phyloP scores from a whole-genome alignment of 2,113 vertebrate genomes.

The Microcebus ravelobensis region DNA sequence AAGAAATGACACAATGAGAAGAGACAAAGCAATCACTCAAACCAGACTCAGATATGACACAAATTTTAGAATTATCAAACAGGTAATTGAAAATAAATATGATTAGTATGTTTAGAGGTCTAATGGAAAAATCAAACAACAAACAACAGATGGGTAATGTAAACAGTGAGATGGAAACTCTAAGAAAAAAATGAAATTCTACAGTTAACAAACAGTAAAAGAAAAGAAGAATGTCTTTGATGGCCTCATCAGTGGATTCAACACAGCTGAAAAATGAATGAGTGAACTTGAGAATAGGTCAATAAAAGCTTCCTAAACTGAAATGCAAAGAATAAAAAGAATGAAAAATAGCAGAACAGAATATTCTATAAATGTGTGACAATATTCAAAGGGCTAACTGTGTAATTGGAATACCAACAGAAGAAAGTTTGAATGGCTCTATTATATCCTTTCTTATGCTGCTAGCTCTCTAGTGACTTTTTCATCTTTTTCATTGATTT shows the following conservation, averaged over 20 bases:
- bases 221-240: neutral
- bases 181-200: neutral
- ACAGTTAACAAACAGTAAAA: neutral
- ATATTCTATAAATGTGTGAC: neutral
- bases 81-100: conserved; percentile 3
- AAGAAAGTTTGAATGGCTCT: neutral
- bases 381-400: neutral
- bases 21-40: neutral
- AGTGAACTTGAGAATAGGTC: neutral
- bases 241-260: neutral
- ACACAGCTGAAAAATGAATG: neutral
- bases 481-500: too few relatives aligned
- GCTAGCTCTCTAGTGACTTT: too few relatives aligned
- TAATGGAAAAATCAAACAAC: neutral
- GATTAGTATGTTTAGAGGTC: neutral
- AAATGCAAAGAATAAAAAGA: neutral
- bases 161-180: neutral
- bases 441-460: too few relatives aligned
- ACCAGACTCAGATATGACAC: neutral
- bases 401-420: neutral
- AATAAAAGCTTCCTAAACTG: neutral
- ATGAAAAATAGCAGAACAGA: neutral
- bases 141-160: neutral
- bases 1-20: neutral
- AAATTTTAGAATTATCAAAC: conserved; percentile 5